phyloP scores from a whole-genome alignment of 2,113 vertebrate species.

The Xenotilapia flavipinnis region DNA sequence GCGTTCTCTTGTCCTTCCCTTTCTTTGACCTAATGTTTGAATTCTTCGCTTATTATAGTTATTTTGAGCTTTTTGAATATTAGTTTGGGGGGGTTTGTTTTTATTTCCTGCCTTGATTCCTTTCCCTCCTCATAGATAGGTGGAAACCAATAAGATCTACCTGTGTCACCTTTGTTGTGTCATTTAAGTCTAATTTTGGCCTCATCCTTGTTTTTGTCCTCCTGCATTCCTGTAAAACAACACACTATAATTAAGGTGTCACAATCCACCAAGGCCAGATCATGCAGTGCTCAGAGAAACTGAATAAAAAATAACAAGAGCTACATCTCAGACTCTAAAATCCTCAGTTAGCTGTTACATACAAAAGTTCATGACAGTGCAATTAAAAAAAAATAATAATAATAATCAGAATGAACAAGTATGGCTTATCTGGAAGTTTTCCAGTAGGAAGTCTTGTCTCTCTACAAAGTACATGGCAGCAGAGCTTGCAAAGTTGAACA shows the following conservation, averaged over 20 bases:
- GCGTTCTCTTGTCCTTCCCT: neutral
- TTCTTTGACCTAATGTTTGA: neutral
- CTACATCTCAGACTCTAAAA: neutral
- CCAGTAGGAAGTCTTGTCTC: neutral
- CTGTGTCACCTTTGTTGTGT: rapidly evolving
- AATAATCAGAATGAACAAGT: neutral
- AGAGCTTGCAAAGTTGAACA: neutral
- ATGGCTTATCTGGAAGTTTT: rapidly evolving
- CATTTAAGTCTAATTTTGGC: neutral
- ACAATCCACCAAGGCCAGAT: neutral
- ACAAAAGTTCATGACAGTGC: neutral
- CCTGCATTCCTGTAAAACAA: neutral
- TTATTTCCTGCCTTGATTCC: neutral
- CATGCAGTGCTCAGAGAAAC: neutral
- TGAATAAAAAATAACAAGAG: rapidly evolving
- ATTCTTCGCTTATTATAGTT: rapidly evolving
- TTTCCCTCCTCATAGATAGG: neutral
- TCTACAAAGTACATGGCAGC: neutral
- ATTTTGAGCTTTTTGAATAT: neutral
- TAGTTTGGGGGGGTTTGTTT: rapidly evolving
- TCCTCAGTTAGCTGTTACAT: neutral
- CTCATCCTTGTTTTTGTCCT: neutral
- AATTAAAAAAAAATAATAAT: neutral
- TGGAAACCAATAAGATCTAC: neutral
- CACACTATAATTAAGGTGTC: neutral